Evolutionary conservation across 2,888 invertebrate species (phyloP).

Genomic region (Orthonevra nobilis): DNA sequence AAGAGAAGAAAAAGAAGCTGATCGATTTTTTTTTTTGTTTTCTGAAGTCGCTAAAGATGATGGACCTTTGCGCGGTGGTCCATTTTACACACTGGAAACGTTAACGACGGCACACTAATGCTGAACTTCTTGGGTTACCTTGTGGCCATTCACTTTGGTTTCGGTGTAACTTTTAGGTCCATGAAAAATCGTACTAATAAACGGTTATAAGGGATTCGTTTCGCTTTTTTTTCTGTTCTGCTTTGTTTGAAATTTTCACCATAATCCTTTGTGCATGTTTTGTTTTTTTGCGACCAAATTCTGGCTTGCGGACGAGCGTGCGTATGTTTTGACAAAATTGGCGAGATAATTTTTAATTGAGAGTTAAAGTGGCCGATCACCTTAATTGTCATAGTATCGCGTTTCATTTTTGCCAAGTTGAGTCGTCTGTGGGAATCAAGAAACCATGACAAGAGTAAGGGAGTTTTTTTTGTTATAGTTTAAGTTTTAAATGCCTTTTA

Average conservation of each 20-base stretch:
- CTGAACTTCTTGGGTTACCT: constrained; percentile 59
- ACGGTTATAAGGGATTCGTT: constrained; percentile 53
- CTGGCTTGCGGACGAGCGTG: constrained; percentile 14
- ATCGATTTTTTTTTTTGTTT: constrained; percentile 31
- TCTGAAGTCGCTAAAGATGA: constrained; percentile 52
- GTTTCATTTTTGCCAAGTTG: constrained; percentile 38
- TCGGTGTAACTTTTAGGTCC: constrained; percentile 38
- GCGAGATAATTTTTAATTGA: constrained; percentile 67
- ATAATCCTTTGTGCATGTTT: not conserved
- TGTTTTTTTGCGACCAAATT: constrained; percentile 14
- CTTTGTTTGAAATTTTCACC: constrained; percentile 3
- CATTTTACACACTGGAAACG: constrained; percentile 43
- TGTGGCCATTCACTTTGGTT: constrained; percentile 58
- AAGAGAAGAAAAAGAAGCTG: no score
- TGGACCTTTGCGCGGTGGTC: constrained; percentile 55
- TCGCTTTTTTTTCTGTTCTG: constrained; percentile 16
- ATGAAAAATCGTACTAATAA: constrained; percentile 56
- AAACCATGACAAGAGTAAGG: no score
- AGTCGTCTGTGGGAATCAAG: constrained; percentile 65
- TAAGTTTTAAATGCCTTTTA: no score
- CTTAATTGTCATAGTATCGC: constrained; percentile 56
- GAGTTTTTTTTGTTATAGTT: no score
- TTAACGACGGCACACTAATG: constrained; percentile 42
- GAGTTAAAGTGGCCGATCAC: constrained; percentile 62
- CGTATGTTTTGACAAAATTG: constrained; percentile 44